These are phyloP conservation scores for Styela clava DNA, from an alignment of 23 tunicate genomes.

Conservation along the genomic window DNA sequence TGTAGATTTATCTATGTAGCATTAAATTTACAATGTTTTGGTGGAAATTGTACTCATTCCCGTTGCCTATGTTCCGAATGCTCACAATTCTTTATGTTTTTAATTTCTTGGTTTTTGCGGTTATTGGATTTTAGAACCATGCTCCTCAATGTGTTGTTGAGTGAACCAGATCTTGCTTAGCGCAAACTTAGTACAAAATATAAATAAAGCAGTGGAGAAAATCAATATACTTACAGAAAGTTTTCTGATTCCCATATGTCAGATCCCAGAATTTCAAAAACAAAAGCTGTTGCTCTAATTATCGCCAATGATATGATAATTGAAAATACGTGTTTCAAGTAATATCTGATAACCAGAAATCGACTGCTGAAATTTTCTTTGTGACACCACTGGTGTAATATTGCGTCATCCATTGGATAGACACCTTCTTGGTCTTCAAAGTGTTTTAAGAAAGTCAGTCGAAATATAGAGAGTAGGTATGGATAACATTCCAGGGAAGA, in stretches of 20 bases:
- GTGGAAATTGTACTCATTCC: no score
- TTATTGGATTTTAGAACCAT: no score
- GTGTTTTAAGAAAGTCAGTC: not conserved
- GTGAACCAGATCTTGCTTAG: no score
- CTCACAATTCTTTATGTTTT: no score
- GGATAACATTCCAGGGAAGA: not conserved
- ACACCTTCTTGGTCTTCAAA: not conserved
- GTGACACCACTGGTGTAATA: slow-evolving; percentile 25
- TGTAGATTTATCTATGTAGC: no score
- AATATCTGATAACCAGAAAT: slow-evolving; percentile 11
- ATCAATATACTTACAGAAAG: slow-evolving; percentile 3
- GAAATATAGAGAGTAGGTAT: slow-evolving; percentile 8
- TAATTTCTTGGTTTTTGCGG: no score
- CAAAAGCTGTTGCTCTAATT: not conserved
- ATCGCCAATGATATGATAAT: not conserved
- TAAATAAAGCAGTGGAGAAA: no score
- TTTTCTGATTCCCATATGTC: slow-evolving; percentile 15
- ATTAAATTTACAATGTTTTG: no score
- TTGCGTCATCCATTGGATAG: slow-evolving; percentile 23
- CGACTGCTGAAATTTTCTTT: slow-evolving; percentile 6
- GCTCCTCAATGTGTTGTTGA: no score
- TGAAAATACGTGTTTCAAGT: slow-evolving; percentile 11
- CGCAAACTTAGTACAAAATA: no score
- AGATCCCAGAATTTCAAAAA: slow-evolving; percentile 13
- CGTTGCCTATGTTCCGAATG: no score